A percentile compares a stretch with the other conserved stretches of the same genome.
Evolutionary conservation across 2,888 invertebrate species (phyloP).

Genomic region (Cryptus viduatorius): DNA sequence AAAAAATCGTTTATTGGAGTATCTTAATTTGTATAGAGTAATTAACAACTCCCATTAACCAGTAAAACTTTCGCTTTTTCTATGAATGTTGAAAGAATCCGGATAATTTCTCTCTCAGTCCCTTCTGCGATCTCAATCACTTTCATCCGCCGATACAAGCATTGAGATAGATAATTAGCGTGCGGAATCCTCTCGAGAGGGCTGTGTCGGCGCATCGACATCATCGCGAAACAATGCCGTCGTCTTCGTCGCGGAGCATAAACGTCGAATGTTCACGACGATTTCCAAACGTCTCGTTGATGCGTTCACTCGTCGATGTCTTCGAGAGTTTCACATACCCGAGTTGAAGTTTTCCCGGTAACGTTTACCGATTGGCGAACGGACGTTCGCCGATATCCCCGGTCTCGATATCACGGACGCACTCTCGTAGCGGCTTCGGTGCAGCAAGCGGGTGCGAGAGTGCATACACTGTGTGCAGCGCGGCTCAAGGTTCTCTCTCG

Average conservation of each 20-base stretch:
- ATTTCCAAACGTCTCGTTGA: conserved; percentile 9
- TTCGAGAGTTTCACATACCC: conserved; percentile 13
- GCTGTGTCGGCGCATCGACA: conserved; percentile 14
- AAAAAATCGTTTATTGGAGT: too few species aligned
- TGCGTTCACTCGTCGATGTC: background rate
- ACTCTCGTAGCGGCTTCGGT: background rate
- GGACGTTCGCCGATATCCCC: conserved; percentile 43
- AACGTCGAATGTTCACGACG: conserved; percentile 40
- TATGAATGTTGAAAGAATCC: conserved; percentile 9
- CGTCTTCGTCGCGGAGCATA: conserved; percentile 14
- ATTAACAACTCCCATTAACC: background rate
- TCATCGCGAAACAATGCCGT: conserved; percentile 41
- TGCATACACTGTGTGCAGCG: background rate
- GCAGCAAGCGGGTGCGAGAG: background rate
- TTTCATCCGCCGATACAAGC: conserved; percentile 23
- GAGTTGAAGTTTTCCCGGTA: conserved; percentile 12
- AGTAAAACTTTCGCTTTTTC: conserved; percentile 4
- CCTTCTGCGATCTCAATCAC: conserved; percentile 16
- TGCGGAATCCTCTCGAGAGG: conserved; percentile 43
- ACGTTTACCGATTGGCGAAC: conserved; percentile 50
- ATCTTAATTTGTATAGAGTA: background rate
- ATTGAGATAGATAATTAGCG: conserved; percentile 49
- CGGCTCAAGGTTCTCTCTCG: conserved; percentile 24
- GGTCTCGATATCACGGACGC: background rate
- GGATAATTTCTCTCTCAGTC: background rate